Percentiles rank a stretch among this genome's conserved stretches.
Conservation (phyloP, 2,888 invertebrate species). For the Cetonia aurata region DNA sequence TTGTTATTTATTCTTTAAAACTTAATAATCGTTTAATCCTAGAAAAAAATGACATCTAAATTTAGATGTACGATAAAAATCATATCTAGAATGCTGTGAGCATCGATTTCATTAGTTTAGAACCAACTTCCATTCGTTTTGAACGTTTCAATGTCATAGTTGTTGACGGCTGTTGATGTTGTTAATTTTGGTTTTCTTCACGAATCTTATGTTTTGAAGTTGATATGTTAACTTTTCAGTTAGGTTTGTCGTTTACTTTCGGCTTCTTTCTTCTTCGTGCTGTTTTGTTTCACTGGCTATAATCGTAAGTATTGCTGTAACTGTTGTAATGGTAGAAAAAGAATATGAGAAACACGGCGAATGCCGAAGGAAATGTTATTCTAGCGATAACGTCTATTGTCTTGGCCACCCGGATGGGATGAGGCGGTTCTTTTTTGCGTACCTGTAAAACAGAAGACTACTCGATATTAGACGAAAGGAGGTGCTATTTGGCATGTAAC, state of each 20-base stretch:
- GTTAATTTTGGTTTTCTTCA: not conserved
- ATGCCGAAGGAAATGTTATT: slow-evolving; percentile 93
- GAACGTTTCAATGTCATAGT: not conserved
- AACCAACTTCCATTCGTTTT: not conserved
- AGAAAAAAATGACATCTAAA: not conserved
- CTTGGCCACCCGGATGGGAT: slow-evolving; percentile 93
- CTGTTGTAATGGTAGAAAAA: slow-evolving; percentile 96
- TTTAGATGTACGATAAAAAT: slow-evolving; percentile 6
- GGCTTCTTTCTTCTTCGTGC: not conserved
- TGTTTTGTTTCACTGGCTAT: slow-evolving; percentile 17
- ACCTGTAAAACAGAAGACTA: slow-evolving; percentile 81
- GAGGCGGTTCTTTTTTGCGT: slow-evolving; percentile 91
- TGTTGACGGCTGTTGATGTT: not conserved
- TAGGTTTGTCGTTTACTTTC: not conserved
- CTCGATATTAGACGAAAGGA: slow-evolving; percentile 50
- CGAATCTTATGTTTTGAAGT: not conserved
- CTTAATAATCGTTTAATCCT: too few relatives aligned
- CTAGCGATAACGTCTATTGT: slow-evolving; percentile 95
- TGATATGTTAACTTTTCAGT: slow-evolving; percentile 20
- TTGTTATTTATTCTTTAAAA: too few relatives aligned
- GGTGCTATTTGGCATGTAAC: not conserved
- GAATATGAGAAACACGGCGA: slow-evolving; percentile 93
- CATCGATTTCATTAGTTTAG: not conserved
- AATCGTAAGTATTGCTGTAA: slow-evolving; percentile 73
- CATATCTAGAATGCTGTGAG: slow-evolving; percentile 11